Base-by-base conservation (phyloP, 2,888 invertebrate genomes). In the Lithophane ornitopus region DNA sequence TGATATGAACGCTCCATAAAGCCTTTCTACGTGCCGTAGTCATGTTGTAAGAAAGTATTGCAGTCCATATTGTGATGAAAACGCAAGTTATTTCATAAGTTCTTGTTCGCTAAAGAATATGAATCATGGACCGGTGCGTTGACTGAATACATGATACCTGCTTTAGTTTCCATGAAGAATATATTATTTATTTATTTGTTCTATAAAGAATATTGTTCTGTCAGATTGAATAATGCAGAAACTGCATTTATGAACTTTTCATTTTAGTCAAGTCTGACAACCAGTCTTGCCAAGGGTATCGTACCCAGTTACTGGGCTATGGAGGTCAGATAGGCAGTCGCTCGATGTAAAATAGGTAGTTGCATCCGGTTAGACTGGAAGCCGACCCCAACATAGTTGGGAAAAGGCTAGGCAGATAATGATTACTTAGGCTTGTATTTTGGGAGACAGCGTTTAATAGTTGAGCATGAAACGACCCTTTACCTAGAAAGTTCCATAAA, bases 11-110 rank as follows among this genome's bases (percentile, higher is more conserved):
- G 69, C 52, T 28, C 58, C 22, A 22, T 46, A 49, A 69, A 59
- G 19, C 34, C 28, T 3, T 52, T 46, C 44, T 22, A 26, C 46
- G 58, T 52, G 34, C 3, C 39, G 14, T 46, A 52, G 54, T 34
- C 46, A 69, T 59, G 41, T 69, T 65, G 46, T 41, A 46, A 46
- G 26, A 67, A 82, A 70, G 61, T 76, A 76, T 61, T 68, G 46
- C 62, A 67, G 52, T 71, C 54, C 56, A 71, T 62, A 69, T 69
- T 73, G 80, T 73, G 70, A 83, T 77, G 82, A 80, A 82, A 85
- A 75, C 39, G 46, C 41, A 69, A 82, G 46, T 68, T n/a, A 56
- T 76, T 76, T 65, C 19, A 49, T 68, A 76, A 65, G 14, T 69
- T 49, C 19, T 54, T 74, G 39, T 46, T 52, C 39, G 16, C 26